phyloP scores from a whole-genome alignment of 2,797 vertebrate genomes.

The Gymnodraco acuticeps region DNA sequence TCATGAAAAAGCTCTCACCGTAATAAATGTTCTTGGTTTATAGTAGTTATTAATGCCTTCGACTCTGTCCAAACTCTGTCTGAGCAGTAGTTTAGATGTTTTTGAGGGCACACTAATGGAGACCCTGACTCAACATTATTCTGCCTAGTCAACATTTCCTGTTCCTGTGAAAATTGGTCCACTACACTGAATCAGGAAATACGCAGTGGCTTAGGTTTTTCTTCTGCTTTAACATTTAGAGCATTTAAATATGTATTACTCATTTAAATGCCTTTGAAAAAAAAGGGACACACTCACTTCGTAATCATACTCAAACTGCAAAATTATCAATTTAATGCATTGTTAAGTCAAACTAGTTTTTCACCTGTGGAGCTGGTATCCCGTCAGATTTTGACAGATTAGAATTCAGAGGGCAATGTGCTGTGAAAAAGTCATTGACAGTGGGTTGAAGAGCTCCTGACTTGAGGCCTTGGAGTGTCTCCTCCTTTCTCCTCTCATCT shows the following conservation, averaged over 20 bases:
- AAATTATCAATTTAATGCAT: no score
- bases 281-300: neutral
- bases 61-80: neutral
- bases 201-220: neutral
- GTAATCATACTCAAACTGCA: neutral
- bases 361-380: no score
- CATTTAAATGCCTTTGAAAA: neutral
- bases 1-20: neutral
- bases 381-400: no score
- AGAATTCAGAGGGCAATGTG: no score
- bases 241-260: no score
- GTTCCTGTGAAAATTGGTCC: conserved; percentile 53
- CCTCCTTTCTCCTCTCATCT: no score
- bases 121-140: conserved; percentile 44
- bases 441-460: no score
- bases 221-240: conserved; percentile 23
- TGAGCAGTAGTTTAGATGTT: neutral
- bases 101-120: conserved; percentile 1
- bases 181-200: conserved; percentile 35
- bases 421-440: no score
- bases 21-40: neutral
- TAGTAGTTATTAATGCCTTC: neutral
- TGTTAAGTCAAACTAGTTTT: no score
- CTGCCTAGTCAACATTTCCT: conserved; percentile 68
- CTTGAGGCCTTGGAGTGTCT: no score